Evolutionary conservation across 2,888 invertebrate genomes (phyloP).

Genomic region (Drosophila anceps): DNA sequence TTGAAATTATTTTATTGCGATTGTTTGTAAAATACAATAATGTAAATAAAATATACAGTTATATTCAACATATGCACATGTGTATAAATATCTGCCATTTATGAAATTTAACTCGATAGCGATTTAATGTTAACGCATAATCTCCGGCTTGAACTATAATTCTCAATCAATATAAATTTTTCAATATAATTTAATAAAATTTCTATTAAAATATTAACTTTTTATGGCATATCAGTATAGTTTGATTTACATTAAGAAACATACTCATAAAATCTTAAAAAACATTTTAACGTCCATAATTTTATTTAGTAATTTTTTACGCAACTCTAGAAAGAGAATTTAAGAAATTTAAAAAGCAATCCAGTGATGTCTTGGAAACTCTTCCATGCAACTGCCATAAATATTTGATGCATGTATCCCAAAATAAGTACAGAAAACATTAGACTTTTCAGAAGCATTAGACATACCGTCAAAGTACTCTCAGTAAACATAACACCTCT

Average conservation of each 20-base stretch:
- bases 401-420: background rate
- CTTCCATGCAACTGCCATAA: background rate
- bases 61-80: background rate
- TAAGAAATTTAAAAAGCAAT: background rate
- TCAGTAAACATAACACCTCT: slow-evolving; percentile 8
- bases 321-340: background rate
- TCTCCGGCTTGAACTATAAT: background rate
- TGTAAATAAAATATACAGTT: background rate
- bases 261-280: background rate
- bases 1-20: slow-evolving; percentile 41
- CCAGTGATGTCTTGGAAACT: background rate
- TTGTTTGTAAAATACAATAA: slow-evolving; percentile 6
- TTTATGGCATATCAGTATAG: background rate
- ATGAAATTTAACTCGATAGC: background rate
- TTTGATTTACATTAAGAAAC: background rate
- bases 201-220: background rate
- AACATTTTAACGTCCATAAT: background rate
- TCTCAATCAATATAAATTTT: background rate
- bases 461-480: background rate
- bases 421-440: background rate
- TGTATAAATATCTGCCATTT: background rate
- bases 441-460: background rate
- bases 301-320: background rate
- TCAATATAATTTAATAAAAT: background rate
- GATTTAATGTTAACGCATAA: background rate